phyloP scores from a whole-genome alignment of 2,797 vertebrate genomes.

The Tenualosa ilisha region DNA sequence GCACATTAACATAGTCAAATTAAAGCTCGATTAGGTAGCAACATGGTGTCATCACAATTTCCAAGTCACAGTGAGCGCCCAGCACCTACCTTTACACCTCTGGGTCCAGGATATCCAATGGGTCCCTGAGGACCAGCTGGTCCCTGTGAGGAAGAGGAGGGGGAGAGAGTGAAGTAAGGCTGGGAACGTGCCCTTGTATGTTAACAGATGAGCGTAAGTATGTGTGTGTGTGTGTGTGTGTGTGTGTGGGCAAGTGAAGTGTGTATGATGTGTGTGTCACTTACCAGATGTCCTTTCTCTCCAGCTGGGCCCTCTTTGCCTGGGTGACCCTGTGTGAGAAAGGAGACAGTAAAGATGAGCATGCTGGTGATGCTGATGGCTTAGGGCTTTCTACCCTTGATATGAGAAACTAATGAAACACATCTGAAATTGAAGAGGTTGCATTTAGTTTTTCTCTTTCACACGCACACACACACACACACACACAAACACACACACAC shows the following conservation, averaged over 20 bases:
- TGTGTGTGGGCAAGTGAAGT: neutral
- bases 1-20: neutral
- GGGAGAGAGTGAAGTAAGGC: neutral
- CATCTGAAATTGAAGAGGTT: neutral
- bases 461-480: constrained; percentile 2
- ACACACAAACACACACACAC: neutral
- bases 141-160: constrained; percentile 73
- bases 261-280: constrained; percentile 41
- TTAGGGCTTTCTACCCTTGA: neutral
- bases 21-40: no score
- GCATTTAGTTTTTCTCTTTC: neutral
- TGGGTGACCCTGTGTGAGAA: constrained; percentile 86
- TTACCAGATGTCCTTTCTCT: constrained; percentile 92
- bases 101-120: constrained; percentile 92
- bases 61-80: neutral
- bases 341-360: neutral
- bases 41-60: neutral
- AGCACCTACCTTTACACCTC: constrained; percentile 91
- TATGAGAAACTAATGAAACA: neutral
- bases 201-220: neutral
- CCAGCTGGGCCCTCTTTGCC: constrained; percentile 95
- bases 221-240: neutral
- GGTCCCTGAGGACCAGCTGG: constrained; percentile 93
- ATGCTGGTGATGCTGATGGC: neutral
- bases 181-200: no score